phyloP scores from a whole-genome alignment of 2,797 vertebrate species.

The Odontamblyopus lacepedii region DNA sequence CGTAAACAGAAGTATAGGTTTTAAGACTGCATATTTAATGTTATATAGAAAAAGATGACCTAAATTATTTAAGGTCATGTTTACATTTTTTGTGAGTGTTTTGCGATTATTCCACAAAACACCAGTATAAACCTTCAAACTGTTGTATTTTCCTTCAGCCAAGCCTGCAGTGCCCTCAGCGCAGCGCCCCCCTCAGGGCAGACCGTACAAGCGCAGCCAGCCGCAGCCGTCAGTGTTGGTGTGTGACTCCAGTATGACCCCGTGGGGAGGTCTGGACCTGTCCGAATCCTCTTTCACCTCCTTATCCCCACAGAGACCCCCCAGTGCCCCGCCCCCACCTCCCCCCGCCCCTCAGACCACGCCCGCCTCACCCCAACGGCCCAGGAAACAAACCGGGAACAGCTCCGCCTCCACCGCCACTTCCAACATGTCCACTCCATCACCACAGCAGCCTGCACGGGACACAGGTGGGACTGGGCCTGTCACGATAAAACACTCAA shows the following conservation, averaged over 20 bases:
- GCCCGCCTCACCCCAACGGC: slow-evolving; percentile 10
- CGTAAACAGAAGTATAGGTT: too few relatives aligned
- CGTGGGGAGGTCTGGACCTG: slow-evolving; percentile 66
- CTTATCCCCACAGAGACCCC: slow-evolving; percentile 50
- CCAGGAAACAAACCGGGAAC: slow-evolving; percentile 19
- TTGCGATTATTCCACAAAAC: too few relatives aligned
- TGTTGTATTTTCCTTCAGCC: slow-evolving; percentile 21
- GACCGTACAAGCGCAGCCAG: slow-evolving; percentile 35
- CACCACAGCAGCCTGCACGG: slow-evolving; percentile 9
- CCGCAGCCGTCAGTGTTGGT: slow-evolving; percentile 25
- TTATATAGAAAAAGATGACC: too few relatives aligned
- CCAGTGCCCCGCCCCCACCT: slow-evolving; percentile 17
- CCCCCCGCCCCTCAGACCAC: slow-evolving; percentile 38
- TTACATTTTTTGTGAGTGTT: too few relatives aligned
- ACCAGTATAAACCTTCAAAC: not conserved
- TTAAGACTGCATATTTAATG: too few relatives aligned
- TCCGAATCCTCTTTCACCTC: slow-evolving; percentile 71
- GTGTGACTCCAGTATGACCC: slow-evolving; percentile 65
- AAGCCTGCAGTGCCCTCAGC: slow-evolving; percentile 36
- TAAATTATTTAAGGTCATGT: too few relatives aligned
- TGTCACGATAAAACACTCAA: too few relatives aligned
- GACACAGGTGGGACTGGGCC: slow-evolving; percentile 14
- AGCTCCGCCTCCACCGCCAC: slow-evolving; percentile 38
- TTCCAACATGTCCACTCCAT: slow-evolving; percentile 35
- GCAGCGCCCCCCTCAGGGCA: slow-evolving; percentile 35